phyloP scores from a whole-genome alignment of 2,888 invertebrate species.

The Pollenia angustigena region DNA sequence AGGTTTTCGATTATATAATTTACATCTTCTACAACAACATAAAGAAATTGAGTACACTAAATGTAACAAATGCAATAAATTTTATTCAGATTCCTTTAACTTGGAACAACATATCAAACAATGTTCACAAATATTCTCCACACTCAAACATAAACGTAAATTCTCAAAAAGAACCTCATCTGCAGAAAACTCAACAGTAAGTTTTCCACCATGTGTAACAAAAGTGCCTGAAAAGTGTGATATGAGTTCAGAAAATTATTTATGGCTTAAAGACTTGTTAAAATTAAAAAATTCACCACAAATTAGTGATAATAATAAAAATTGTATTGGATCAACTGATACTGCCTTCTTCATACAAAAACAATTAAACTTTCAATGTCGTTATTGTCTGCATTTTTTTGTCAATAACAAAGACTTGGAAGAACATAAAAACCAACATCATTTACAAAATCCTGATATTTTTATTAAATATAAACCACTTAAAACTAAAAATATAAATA shows the following conservation, averaged over 20 bases:
- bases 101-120: constrained; percentile 42
- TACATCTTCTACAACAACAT: constrained; percentile 70
- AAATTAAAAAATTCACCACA: constrained; percentile 44
- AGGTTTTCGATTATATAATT: constrained; percentile 72
- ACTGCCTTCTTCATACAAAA: constrained; percentile 43
- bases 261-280: constrained; percentile 63
- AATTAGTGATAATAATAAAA: constrained; percentile 25
- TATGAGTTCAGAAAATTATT: constrained; percentile 21
- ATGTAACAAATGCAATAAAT: constrained; percentile 57
- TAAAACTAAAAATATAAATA: constrained; percentile 10
- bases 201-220: constrained; percentile 11
- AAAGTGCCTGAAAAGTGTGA: constrained; percentile 57
- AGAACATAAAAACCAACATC: constrained; percentile 61
- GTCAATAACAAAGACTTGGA: constrained; percentile 50
- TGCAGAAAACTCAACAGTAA: constrained; percentile 2
- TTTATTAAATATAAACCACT: constrained; percentile 61
- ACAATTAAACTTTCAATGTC: constrained; percentile 64
- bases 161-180: constrained; percentile 18
- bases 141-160: constrained; percentile 66
- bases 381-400: constrained; percentile 74
- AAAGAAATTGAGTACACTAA: constrained; percentile 53
- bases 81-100: background rate
- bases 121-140: constrained; percentile 8
- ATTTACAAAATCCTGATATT: constrained; percentile 42
- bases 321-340: constrained; percentile 51